Conservation (phyloP, 2,113 vertebrate species). For the Rhipidura dahli region DNA sequence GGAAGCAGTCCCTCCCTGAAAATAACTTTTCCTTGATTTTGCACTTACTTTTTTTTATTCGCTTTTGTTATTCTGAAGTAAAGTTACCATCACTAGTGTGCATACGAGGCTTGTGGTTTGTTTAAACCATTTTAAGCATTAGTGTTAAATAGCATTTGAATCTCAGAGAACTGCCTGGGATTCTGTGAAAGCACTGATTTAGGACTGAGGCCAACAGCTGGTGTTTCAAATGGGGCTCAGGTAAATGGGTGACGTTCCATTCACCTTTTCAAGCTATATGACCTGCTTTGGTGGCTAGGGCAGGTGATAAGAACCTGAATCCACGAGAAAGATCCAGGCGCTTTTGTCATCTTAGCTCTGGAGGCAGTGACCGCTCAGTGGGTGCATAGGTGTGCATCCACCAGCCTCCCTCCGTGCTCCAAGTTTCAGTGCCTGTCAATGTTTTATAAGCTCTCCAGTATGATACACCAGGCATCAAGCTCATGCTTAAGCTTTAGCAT, state of each 20-base stretch:
- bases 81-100: background rate
- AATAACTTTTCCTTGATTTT: background rate
- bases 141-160: background rate
- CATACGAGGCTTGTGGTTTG: background rate
- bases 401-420: background rate
- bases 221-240: background rate
- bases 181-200: background rate
- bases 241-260: background rate
- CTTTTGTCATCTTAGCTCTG: background rate
- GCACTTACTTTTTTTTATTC: background rate
- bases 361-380: fast-evolving
- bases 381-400: background rate
- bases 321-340: background rate
- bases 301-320: background rate
- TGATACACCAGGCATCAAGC: background rate
- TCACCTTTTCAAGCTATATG: background rate
- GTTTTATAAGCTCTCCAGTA: background rate
- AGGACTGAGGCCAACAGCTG: background rate
- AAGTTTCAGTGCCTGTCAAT: background rate
- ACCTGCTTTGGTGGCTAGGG: background rate
- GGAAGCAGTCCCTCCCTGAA: background rate
- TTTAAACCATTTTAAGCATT: background rate
- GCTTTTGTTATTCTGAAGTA: background rate
- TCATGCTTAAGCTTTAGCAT: background rate
- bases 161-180: background rate